These are phyloP conservation scores for Phylloscopus collybita DNA, from an alignment of 2,797 vertebrate species.

Conservation along the genomic window DNA sequence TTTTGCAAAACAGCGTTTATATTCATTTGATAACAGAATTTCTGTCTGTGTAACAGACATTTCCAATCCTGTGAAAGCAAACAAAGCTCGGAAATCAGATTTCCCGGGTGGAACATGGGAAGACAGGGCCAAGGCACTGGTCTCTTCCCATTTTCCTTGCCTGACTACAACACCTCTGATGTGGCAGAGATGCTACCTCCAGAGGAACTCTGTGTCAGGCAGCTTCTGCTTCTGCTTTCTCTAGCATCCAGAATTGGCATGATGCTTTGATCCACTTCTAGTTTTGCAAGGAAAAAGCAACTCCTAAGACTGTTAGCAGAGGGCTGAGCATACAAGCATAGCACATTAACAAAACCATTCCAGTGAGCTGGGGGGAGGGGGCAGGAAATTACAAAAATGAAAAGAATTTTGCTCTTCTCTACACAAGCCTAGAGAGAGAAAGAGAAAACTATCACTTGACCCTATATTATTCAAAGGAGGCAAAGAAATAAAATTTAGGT, in stretches of 20 bases:
- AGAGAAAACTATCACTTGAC: constrained; percentile 1
- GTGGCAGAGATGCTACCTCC: neutral
- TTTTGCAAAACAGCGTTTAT: neutral
- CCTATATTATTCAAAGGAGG: constrained; percentile 11
- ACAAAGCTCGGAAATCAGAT: neutral
- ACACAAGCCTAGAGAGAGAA: neutral
- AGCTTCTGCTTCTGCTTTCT: neutral
- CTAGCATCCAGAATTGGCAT: neutral
- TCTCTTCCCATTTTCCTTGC: neutral
- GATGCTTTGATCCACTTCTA: neutral
- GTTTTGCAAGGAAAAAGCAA: neutral
- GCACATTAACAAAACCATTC: neutral
- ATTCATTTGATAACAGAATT: neutral
- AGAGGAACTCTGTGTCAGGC: neutral
- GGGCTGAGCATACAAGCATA: neutral
- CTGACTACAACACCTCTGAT: neutral
- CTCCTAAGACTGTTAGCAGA: neutral
- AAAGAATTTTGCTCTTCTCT: constrained; percentile 22
- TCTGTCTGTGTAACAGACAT: neutral
- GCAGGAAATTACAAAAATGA: neutral
- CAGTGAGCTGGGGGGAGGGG: neutral
- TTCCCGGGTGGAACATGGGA: neutral
- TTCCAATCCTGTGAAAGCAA: neutral
- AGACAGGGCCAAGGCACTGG: neutral
- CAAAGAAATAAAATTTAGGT: constrained; percentile 22